These are phyloP conservation scores for Triplophysa bombifrons DNA, from an alignment of 2,797 vertebrate species.

Conservation along the genomic window DNA sequence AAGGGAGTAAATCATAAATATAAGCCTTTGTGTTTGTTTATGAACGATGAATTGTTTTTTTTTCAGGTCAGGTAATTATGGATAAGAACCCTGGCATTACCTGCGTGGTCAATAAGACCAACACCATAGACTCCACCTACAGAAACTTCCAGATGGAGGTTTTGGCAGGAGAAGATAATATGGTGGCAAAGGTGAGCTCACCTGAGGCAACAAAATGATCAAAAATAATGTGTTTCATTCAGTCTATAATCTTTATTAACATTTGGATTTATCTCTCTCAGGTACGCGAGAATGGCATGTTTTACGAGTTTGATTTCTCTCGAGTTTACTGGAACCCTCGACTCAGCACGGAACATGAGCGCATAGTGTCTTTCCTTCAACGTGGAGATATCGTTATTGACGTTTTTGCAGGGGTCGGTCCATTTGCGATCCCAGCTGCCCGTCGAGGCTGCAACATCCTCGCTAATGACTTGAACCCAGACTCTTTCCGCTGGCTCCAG, in stretches of 20 bases:
- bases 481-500: slow-evolving; percentile 88
- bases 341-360: slow-evolving; percentile 89
- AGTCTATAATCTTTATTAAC: not conserved
- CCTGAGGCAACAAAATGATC: not conserved
- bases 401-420: slow-evolving; percentile 93
- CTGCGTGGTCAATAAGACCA: slow-evolving; percentile 93
- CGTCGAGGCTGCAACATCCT: slow-evolving; percentile 81
- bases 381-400: slow-evolving; percentile 86
- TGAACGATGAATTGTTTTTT: not conserved
- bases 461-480: slow-evolving; percentile 96
- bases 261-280: slow-evolving; percentile 55
- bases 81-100: slow-evolving; percentile 95
- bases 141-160: slow-evolving; percentile 97
- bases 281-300: slow-evolving; percentile 90
- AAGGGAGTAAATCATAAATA: not conserved
- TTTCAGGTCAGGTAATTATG: slow-evolving; percentile 90
- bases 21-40: not conserved
- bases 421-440: slow-evolving; percentile 90
- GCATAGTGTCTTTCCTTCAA: slow-evolving; percentile 79
- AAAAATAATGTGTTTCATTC: not conserved
- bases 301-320: slow-evolving; percentile 94
- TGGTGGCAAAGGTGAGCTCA: slow-evolving; percentile 85
- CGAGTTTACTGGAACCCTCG: slow-evolving; percentile 97
- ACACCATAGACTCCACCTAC: slow-evolving; percentile 87
- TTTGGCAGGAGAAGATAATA: slow-evolving; percentile 89